phyloP scores from a whole-genome alignment of 2,888 invertebrate species.

The Aphodius granarius region DNA sequence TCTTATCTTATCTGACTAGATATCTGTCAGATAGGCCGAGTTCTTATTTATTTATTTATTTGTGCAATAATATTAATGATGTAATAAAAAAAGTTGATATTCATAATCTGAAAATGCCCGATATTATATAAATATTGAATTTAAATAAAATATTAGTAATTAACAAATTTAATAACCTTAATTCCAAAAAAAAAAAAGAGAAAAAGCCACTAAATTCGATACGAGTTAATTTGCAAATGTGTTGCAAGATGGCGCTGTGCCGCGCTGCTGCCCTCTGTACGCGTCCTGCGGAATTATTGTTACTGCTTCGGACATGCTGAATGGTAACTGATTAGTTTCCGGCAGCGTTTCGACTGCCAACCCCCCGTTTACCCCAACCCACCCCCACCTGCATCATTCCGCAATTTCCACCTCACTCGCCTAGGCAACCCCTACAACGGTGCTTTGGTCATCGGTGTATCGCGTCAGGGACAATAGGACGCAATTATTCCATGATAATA shows the following conservation, averaged over 20 bases:
- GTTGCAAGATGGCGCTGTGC: conserved; percentile 13
- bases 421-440: too few relatives aligned
- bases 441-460: not conserved
- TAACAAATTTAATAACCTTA: too few relatives aligned
- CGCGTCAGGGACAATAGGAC: conserved; percentile 39
- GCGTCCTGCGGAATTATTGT: conserved; percentile 30
- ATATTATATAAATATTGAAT: too few relatives aligned
- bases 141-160: too few relatives aligned
- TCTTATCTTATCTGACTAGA: too few relatives aligned
- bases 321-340: conserved; percentile 48
- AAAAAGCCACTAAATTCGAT: too few relatives aligned
- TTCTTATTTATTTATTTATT: too few relatives aligned
- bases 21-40: too few relatives aligned
- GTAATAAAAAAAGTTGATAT: too few relatives aligned
- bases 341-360: conserved; percentile 34
- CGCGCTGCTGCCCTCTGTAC: conserved; percentile 5
- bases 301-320: conserved; percentile 29
- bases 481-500: conserved; percentile 32
- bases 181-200: too few relatives aligned
- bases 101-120: too few relatives aligned
- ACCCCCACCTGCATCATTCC: not conserved
- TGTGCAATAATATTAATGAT: too few relatives aligned
- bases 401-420: not conserved
- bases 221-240: not conserved
- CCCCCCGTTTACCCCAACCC: not conserved